These are phyloP conservation scores for Actenoides lindsayi DNA, from an alignment of 2,113 vertebrate species.

Conservation along the genomic window DNA sequence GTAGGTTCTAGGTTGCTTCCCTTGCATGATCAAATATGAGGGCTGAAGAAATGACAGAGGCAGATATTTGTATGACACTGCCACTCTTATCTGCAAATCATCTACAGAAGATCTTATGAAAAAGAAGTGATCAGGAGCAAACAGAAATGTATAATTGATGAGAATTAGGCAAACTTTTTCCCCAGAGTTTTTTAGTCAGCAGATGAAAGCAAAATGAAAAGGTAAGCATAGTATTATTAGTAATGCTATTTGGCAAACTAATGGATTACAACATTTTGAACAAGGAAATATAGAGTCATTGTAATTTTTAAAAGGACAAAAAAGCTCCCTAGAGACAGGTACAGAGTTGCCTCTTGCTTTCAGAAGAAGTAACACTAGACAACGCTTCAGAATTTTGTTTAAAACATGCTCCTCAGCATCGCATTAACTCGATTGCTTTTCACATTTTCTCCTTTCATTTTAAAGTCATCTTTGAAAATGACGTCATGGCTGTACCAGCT, in stretches of 20 bases:
- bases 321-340: background rate
- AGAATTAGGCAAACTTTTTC: background rate
- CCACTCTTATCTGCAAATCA: background rate
- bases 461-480: conserved; percentile 5
- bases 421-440: background rate
- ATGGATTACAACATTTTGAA: background rate
- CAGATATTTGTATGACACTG: background rate
- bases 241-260: background rate
- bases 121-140: background rate
- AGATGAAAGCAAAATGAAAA: background rate
- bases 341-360: background rate
- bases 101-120: background rate
- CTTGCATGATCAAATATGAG: background rate
- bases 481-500: conserved; percentile 1
- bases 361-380: background rate
- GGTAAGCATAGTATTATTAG: background rate
- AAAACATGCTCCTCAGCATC: background rate
- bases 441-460: background rate
- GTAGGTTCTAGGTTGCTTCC: background rate
- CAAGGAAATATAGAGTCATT: background rate
- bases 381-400: background rate
- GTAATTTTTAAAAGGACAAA: background rate
- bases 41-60: background rate
- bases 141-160: background rate
- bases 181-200: background rate